Percentiles rank a stretch among this genome's conserved stretches.
Conservation (phyloP, 2,888 invertebrate species). For the Eucera pruinosa region DNA sequence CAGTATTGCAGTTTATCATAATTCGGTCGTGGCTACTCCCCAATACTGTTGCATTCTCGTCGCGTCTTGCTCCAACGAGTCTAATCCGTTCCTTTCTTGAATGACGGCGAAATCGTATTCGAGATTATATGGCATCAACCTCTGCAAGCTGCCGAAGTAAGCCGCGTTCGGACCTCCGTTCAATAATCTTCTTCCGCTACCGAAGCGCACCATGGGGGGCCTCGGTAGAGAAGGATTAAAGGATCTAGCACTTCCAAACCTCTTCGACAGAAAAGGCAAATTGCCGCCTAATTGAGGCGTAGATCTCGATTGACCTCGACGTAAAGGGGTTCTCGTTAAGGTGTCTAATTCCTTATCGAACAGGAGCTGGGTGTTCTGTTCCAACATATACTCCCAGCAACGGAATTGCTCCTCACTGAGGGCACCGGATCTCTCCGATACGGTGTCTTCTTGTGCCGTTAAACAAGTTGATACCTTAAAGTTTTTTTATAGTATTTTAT, state of each 20-base stretch:
- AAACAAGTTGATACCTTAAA: conserved; percentile 65
- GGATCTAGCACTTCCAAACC: conserved; percentile 92
- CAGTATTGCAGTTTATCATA: conserved; percentile 84
- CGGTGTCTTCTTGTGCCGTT: conserved; percentile 86
- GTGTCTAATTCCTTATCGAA: conserved; percentile 95
- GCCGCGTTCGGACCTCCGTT: conserved; percentile 93
- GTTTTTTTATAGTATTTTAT: background rate
- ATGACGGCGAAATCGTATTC: conserved; percentile 94
- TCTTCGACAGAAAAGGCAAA: conserved; percentile 86
- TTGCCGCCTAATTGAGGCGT: conserved; percentile 80
- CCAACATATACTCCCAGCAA: conserved; percentile 97
- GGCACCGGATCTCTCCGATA: conserved; percentile 76
- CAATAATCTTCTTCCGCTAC: conserved; percentile 87
- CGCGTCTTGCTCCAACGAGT: conserved; percentile 92
- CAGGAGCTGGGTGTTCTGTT: conserved; percentile 94
- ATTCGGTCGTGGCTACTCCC: conserved; percentile 95
- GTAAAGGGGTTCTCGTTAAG: conserved; percentile 85
- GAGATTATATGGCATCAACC: conserved; percentile 93
- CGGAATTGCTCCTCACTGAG: conserved; percentile 93
- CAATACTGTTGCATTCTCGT: conserved; percentile 95
- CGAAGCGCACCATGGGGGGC: conserved; percentile 86
- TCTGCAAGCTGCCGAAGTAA: conserved; percentile 93
- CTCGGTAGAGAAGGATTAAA: conserved; percentile 87
- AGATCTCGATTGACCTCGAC: conserved; percentile 86
- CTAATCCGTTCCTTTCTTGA: conserved; percentile 90